phyloP scores from a whole-genome alignment of 2,888 invertebrate species.

The Drosophila anomalata region DNA sequence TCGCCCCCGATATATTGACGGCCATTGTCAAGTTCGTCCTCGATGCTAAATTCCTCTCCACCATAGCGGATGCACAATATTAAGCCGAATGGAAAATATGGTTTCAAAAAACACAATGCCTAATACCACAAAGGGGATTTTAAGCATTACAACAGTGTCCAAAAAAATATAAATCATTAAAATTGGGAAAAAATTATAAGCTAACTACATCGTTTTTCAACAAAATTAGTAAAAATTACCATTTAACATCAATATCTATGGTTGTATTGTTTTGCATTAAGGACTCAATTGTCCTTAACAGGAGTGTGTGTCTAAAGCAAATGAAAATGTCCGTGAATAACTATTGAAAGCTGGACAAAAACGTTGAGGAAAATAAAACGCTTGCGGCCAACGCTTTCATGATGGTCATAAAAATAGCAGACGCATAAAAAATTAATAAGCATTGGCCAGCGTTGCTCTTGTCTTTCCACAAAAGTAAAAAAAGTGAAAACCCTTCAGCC shows the following conservation, averaged over 20 bases:
- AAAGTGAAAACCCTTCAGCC: slow-evolving; percentile 30
- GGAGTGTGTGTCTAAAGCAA: slow-evolving; percentile 18
- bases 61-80: slow-evolving; percentile 4
- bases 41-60: neutral
- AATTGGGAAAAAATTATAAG: neutral
- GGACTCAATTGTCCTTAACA: neutral
- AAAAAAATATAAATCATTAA: neutral
- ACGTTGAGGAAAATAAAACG: slow-evolving; percentile 44
- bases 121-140: neutral
- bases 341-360: slow-evolving; percentile 50
- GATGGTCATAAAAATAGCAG: slow-evolving; percentile 73
- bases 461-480: slow-evolving; percentile 33
- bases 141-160: neutral
- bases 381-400: slow-evolving; percentile 65
- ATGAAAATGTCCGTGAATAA: slow-evolving; percentile 39
- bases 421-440: slow-evolving; percentile 79
- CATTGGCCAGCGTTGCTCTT: slow-evolving; percentile 44
- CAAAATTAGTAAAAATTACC: neutral
- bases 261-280: neutral
- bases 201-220: too few relatives aligned
- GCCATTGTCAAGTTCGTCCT: slow-evolving; percentile 28
- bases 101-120: neutral
- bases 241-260: neutral
- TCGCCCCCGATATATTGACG: slow-evolving; percentile 26
- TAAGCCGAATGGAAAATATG: slow-evolving; percentile 23